A percentile compares a stretch with the other conserved stretches of the same genome.
These are phyloP conservation scores for Eupithecia subumbrata DNA, from an alignment of 2,888 invertebrate species.

Conservation along the genomic window DNA sequence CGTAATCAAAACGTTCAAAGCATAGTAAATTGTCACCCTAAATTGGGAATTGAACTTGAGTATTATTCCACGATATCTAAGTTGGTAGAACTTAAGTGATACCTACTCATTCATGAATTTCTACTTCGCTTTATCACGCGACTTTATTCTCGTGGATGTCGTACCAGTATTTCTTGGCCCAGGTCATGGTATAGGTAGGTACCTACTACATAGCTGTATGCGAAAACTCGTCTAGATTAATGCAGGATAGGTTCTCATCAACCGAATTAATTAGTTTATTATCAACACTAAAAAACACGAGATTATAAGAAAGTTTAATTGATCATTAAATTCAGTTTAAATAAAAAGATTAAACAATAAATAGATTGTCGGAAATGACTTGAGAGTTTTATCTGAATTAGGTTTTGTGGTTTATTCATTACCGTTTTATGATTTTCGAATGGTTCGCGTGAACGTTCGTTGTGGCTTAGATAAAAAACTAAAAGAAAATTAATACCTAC, in stretches of 20 bases:
- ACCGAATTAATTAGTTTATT: background rate
- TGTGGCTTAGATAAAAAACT: constrained; percentile 18
- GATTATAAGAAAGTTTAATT: background rate
- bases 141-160: background rate
- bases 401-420: constrained; percentile 31
- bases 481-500: background rate
- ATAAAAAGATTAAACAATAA: background rate
- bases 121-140: background rate
- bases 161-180: background rate
- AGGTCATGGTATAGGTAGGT: background rate
- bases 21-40: background rate
- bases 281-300: background rate
- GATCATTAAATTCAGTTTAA: constrained; percentile 4
- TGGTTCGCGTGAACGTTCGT: constrained; percentile 18
- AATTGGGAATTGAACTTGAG: background rate
- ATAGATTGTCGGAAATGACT: constrained; percentile 13
- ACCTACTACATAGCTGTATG: background rate
- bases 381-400: constrained; percentile 24
- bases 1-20: background rate
- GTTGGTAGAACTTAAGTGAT: background rate
- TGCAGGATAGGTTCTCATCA: background rate
- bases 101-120: background rate
- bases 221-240: background rate
- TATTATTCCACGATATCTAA: background rate
- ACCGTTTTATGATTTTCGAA: constrained; percentile 29